Percentiles rank a stretch among this genome's conserved stretches.
These are phyloP conservation scores for Neuroterus valhalla DNA, from an alignment of 1,140 invertebrate genomes.

Conservation along the genomic window DNA sequence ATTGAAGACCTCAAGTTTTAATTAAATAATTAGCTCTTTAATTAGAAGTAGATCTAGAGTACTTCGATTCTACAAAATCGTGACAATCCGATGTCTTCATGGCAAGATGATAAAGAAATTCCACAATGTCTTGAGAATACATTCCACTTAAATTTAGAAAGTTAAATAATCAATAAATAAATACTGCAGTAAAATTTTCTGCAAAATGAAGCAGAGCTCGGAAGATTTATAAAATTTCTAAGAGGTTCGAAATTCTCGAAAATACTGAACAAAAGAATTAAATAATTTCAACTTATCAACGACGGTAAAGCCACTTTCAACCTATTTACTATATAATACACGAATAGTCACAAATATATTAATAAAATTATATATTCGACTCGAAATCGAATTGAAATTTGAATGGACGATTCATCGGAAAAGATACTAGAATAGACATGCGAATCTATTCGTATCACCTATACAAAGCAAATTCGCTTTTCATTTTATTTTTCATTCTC, in stretches of 20 bases:
- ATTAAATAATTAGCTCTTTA: neutral
- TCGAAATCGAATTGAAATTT: conserved; percentile 45
- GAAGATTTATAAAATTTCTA: neutral
- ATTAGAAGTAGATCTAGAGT: neutral
- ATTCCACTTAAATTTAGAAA: conserved; percentile 24
- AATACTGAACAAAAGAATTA: conserved; percentile 18
- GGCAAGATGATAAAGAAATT: conserved; percentile 1
- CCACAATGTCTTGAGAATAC: neutral
- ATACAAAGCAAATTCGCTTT: neutral
- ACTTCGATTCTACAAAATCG: neutral
- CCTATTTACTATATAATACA: conserved; percentile 48
- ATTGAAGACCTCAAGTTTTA: neutral
- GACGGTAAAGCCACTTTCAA: conserved; percentile 28
- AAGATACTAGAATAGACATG: neutral
- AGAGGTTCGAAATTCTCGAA: conserved; percentile 16
- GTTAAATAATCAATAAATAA: conserved; percentile 29
- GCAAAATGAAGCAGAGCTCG: neutral
- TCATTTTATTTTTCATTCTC: neutral
- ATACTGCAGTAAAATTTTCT: neutral
- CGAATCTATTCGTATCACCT: neutral
- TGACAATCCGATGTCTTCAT: conserved; percentile 7
- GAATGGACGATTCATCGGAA: conserved; percentile 6
- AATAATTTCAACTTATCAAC: conserved; percentile 19
- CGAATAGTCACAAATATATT: conserved; percentile 48
- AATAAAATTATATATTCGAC: conserved; percentile 49